Percentiles rank a stretch among this genome's conserved stretches.
Conservation (phyloP, 2,888 invertebrate genomes). For the Cosmia trapezina region DNA sequence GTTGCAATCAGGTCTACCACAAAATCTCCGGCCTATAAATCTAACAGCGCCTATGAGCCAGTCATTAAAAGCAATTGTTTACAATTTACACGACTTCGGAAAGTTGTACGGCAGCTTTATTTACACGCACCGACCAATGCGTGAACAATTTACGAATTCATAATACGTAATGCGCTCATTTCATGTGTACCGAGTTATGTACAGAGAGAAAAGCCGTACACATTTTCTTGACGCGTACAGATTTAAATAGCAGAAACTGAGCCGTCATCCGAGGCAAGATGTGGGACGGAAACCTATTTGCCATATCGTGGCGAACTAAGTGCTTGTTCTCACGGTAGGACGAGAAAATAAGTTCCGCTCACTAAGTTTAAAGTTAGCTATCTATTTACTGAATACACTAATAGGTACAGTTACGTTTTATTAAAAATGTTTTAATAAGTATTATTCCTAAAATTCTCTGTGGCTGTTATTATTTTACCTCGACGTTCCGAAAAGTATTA, state of each 20-base stretch:
- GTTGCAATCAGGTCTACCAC: constrained; percentile 32
- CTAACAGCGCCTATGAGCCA: constrained; percentile 14
- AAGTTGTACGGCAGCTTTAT: constrained; percentile 50
- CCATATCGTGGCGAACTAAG: constrained; percentile 66
- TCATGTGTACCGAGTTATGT: constrained; percentile 22
- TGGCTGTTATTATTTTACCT: not conserved
- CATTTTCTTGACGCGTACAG: constrained; percentile 45
- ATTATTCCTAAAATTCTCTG: not conserved
- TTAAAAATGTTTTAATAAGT: not conserved
- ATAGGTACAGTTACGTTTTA: no score
- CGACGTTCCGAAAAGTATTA: not conserved
- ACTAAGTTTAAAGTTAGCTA: constrained; percentile 35
- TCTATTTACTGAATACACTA: constrained; percentile 28
- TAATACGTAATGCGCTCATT: constrained; percentile 42
- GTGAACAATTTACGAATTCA: constrained; percentile 47
- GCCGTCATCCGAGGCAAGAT: constrained; percentile 54
- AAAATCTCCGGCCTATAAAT: constrained; percentile 27
- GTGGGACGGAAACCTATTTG: constrained; percentile 72
- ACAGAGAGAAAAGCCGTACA: constrained; percentile 40
- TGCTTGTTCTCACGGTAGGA: constrained; percentile 70
- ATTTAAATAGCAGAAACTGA: constrained; percentile 60
- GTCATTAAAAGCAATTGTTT: constrained; percentile 46
- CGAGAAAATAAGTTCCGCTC: constrained; percentile 60
- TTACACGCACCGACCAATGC: constrained; percentile 39
- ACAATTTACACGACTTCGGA: constrained; percentile 28